Base-by-base conservation (phyloP, 2,113 vertebrate species). In the Dromas ardeola region DNA sequence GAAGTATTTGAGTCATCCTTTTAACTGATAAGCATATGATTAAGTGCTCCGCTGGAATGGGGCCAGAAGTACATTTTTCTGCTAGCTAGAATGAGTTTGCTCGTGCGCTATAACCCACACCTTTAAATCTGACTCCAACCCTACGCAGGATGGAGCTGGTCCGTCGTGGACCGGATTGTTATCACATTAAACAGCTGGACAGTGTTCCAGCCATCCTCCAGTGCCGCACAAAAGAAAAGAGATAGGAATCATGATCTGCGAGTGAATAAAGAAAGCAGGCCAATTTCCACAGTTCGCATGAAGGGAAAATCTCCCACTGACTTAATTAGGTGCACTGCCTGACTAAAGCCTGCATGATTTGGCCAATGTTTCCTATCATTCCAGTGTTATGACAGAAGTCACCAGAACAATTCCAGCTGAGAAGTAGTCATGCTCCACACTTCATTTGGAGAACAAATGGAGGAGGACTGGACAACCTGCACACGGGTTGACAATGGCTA, bases 11-110 rank as follows among this genome's bases (percentile, higher is more conserved):
- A 77, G 38, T 86, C 81, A 43, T 82, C 73, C 70, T 89, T 93
- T 95, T 76, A 89, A n/a, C 73, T 82, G 89, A 94, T 91, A 95
- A 94, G 66, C 36, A 27, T 53, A 72, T 95, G 95, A 96, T 97
- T 82, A 91, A 97, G 63, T 93, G 79, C 47, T 96, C 11, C 86
- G 74, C 93, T 96, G 96, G 83, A 84, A 76, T 13, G 58, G 32
- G 21, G 70, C 91, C 91, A 95, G 70, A 45, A 56, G 30, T 15
- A 61, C 56, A 38, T 81, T 93, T 88, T 74, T 23, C n/a, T 52
- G 55, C 38, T 70, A 16, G 42, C 66, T 69, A 42, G 36, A 89
- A 45, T 45, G 61, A 65, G 40, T 62, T 92, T 87, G 70, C 3
- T 6, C 1, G 0, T 11, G 1, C 2, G 3, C 65, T 72, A 15